Conservation (phyloP, 2,888 invertebrate genomes). For the Troides aeacus region DNA sequence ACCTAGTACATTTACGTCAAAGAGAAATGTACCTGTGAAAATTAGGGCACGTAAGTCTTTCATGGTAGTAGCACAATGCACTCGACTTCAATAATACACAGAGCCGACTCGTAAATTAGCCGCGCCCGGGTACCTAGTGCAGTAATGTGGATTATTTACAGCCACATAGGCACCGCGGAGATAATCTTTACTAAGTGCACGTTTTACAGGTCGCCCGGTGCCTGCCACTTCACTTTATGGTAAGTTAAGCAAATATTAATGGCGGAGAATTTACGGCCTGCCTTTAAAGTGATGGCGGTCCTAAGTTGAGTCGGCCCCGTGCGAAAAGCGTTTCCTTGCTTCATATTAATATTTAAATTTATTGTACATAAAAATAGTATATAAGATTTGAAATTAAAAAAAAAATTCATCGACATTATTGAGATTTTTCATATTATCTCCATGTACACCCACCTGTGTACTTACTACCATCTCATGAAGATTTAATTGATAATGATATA, state of each 20-base stretch:
- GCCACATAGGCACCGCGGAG: constrained; percentile 45
- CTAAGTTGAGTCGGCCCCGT: constrained; percentile 27
- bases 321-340: constrained; percentile 15
- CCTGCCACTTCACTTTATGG: constrained; percentile 60
- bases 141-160: constrained; percentile 59
- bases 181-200: constrained; percentile 66
- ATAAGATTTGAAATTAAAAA: not conserved
- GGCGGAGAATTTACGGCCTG: constrained; percentile 57
- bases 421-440: too few relatives aligned
- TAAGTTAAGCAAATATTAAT: constrained; percentile 69
- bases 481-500: too few relatives aligned
- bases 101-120: constrained; percentile 52
- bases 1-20: too few relatives aligned
- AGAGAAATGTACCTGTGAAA: too few relatives aligned
- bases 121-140: constrained; percentile 38
- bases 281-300: constrained; percentile 46
- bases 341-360: constrained; percentile 7
- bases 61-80: constrained; percentile 33
- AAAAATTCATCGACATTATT: too few relatives aligned
- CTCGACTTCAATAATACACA: constrained; percentile 26
- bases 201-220: constrained; percentile 42
- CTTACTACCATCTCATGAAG: too few relatives aligned
- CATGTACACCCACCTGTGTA: too few relatives aligned
- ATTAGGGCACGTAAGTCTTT: not conserved
- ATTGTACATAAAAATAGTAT: constrained; percentile 7